Conservation (phyloP, 2,113 vertebrate species). For the Poeciliopsis occidentalis region DNA sequence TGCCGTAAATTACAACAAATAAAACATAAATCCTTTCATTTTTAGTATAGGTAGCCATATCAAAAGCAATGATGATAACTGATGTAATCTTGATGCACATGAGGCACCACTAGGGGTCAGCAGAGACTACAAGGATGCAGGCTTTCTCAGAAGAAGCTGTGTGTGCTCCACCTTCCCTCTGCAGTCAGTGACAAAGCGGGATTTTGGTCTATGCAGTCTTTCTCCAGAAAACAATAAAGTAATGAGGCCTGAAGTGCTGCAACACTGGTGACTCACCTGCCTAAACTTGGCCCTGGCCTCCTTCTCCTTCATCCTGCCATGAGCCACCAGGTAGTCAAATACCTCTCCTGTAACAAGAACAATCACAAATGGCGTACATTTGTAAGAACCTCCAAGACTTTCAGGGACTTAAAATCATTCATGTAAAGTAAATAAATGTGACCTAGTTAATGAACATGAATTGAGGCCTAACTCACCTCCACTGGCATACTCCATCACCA, state of each 20-base stretch:
- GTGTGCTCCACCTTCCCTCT: conserved; percentile 53
- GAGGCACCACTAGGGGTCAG: conserved; percentile 70
- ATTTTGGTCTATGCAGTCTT: conserved; percentile 66
- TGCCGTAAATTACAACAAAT: neutral
- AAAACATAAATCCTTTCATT: neutral
- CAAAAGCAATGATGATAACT: neutral
- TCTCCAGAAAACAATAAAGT: conserved; percentile 38
- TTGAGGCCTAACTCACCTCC: conserved; percentile 83
- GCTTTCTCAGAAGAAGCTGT: conserved; percentile 18
- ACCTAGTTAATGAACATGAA: neutral
- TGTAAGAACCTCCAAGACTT: neutral
- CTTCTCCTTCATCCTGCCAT: conserved; percentile 93
- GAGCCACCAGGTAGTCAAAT: conserved; percentile 90
- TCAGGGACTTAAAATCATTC: neutral
- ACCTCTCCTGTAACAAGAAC: conserved; percentile 81
- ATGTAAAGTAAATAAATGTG: neutral
- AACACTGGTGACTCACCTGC: conserved; percentile 83
- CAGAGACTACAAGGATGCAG: conserved; percentile 27
- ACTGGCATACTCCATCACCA: conserved; percentile 96
- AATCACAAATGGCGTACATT: neutral
- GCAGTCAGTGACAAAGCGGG: conserved; percentile 63
- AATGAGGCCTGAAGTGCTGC: conserved; percentile 42
- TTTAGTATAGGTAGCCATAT: neutral
- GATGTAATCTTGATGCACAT: conserved; percentile 15
- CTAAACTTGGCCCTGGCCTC: conserved; percentile 91